Base-by-base conservation (phyloP, 2,113 vertebrate species). In the Haplochromis burtoni region DNA sequence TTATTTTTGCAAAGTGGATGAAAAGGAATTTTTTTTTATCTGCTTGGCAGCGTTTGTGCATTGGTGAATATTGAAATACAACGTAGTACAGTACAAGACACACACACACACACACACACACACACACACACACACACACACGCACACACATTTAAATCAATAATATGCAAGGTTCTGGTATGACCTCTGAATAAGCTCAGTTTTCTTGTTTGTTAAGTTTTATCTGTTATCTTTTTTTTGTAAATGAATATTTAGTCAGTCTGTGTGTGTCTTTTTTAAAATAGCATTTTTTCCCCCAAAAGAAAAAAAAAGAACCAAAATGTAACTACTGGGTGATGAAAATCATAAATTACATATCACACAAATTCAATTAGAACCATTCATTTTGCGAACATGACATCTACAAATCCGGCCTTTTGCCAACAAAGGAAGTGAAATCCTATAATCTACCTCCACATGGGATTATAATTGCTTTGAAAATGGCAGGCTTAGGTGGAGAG, bases 401-500 rank as follows among this genome's bases (percentile, higher is more conserved):
- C 81, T 45, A 78, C 54, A 88, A 86, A 87, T 82, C 81, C 66
- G 24, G 71, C 35, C 14, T 31, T 90, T 89, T 89, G 79, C 88
- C 81, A 86, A 85, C 84, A 88, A 81, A 83, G 26, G 66, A 82
- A 42, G 71, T 79, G 10, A 85, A 90, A 92, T 86, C 89, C 86
- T 80, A 83, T 93, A 92, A 94, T 92, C 82, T 88, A 86, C 71
- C 63, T 87, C 79, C 81, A 87, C 82, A 47, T 91, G 90, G 82
- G 51, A 85, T 92, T 94, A 93, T 92, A 92, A 94, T 95, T 93
- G 89, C 89, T 90, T 82, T 89, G 79, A 91, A 95, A 95, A 89
- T 55, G 54, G 80, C 57, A 90, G 71, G 89, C 21, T 94, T 91
- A 83, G 81, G 82, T 91, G 8, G 61, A 81, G 80, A 86, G 82